Evolutionary conservation across 2,888 invertebrate genomes (phyloP).

Genomic region (Lordiphosa fenestrarum): DNA sequence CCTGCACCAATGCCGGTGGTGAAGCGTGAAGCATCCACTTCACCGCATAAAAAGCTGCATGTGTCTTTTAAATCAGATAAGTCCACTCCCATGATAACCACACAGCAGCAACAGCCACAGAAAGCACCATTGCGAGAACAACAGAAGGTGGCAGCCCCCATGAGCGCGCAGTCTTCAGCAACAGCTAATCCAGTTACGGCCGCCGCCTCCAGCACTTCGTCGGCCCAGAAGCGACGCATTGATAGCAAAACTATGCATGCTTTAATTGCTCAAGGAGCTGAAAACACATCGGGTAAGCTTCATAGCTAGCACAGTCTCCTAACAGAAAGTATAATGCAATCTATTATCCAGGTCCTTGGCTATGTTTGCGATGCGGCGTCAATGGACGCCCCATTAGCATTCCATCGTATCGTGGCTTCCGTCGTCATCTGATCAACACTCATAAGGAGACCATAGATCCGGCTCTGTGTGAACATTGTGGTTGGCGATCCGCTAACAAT

Average conservation of each 20-base stretch:
- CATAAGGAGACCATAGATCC: slow-evolving; percentile 89
- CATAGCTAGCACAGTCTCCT: too few relatives aligned
- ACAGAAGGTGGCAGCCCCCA: slow-evolving; percentile 17
- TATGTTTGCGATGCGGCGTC: slow-evolving; percentile 88
- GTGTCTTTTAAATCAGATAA: slow-evolving; percentile 60
- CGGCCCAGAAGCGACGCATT: slow-evolving; percentile 81
- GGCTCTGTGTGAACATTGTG: slow-evolving; percentile 91
- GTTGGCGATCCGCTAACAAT: slow-evolving; percentile 87
- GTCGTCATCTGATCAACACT: slow-evolving; percentile 90
- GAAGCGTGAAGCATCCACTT: slow-evolving; percentile 31
- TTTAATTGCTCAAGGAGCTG: slow-evolving; percentile 83
- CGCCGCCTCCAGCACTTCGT: slow-evolving; percentile 25
- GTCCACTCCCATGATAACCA: slow-evolving; percentile 40
- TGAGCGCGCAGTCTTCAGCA: not conserved
- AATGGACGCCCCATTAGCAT: slow-evolving; percentile 86
- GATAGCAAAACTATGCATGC: slow-evolving; percentile 84
- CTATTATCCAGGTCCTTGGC: slow-evolving; percentile 85
- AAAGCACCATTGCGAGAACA: slow-evolving; percentile 28
- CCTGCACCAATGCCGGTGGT: slow-evolving; percentile 7
- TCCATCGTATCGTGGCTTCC: slow-evolving; percentile 88
- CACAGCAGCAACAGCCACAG: slow-evolving; percentile 35
- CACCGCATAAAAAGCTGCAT: slow-evolving; percentile 59
- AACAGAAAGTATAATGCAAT: not conserved
- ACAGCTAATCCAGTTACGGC: slow-evolving; percentile 19
- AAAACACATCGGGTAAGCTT: slow-evolving; percentile 82